A percentile compares a stretch with the other conserved stretches of the same genome.
These are phyloP conservation scores for Bubalus kerabau DNA, from an alignment of 2,113 vertebrate genomes.

Conservation along the genomic window DNA sequence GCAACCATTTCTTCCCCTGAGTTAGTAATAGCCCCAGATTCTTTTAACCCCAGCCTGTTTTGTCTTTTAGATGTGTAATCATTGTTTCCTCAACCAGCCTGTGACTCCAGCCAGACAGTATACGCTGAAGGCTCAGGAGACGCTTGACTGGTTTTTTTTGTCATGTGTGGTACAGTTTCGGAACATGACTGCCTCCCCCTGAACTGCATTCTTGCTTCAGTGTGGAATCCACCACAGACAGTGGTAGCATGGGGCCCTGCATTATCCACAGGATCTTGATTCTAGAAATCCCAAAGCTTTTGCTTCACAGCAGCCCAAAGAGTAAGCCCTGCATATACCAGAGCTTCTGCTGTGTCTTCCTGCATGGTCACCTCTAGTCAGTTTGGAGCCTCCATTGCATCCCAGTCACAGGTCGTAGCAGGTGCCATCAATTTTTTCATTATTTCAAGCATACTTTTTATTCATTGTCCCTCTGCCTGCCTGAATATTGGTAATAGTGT, in stretches of 20 bases:
- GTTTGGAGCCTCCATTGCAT: background rate
- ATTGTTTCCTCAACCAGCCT: background rate
- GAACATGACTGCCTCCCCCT: background rate
- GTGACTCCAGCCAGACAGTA: background rate
- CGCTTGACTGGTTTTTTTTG: background rate
- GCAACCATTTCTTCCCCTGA: background rate
- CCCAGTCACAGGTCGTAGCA: background rate
- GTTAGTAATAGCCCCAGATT: background rate
- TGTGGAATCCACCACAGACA: background rate
- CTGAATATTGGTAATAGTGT: background rate
- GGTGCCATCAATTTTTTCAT: background rate
- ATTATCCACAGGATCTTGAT: background rate
- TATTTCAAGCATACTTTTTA: background rate
- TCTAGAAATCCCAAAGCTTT: background rate
- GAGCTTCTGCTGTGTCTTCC: background rate
- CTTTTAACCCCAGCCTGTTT: background rate
- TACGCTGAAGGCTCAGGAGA: background rate
- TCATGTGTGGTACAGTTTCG: accelerated
- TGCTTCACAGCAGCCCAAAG: background rate
- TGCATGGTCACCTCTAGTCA: accelerated
- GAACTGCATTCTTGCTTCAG: background rate
- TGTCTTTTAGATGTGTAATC: background rate
- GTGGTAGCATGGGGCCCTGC: background rate
- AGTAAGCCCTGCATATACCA: accelerated
- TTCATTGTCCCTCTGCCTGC: background rate